Evolutionary conservation across 1,140 invertebrate genomes (phyloP), one percentile per base, ranked within the genome.

Genomic region (Drusus annulatus): DNA sequence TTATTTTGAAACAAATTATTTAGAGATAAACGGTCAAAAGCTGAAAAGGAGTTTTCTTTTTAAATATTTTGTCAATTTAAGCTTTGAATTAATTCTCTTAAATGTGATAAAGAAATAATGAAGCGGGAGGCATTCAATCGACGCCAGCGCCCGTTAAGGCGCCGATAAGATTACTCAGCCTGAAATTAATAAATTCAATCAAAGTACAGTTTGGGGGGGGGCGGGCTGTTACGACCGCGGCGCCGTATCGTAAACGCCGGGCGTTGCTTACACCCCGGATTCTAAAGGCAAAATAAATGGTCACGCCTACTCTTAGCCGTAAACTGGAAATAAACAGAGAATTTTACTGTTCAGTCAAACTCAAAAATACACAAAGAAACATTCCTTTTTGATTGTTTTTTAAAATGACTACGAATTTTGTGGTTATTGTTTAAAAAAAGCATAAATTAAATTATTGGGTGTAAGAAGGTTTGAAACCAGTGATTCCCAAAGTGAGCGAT

Each of bases 131-230:
- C 25, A 10, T 21, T 7, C 62, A 21, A 65, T 65, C 62, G 62
- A 65, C 62, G 62, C 21, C 15, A 63, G 28, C 16, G 21, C 23
- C 60, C 16, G 25, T 25, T 16, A 16, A 63, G 60, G 23, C 25
- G 21, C 16, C 15, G 62, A 25, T 16, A 25, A 63, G 62, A 65
- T 65, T 65, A 65, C 62, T 25, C 62, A 65, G 62, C 3, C 23
- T 16, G 7, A 28, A 28, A 65, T 28, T 65, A 65, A 65, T 65
- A 65, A 65, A 65, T 31, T 65, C 62, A 65, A 65, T 65, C 23
- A 65, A 28, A 65, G 21, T n/a, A 25, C 16, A n/a, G 23, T 25
- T 71, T 52, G 17, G 25, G 25, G 36, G 45, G 25, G 45, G 21
- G n/a, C n/a, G 36, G 19, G 16, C 13, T 25, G 19, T 71, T 71